These are phyloP conservation scores for Puntigrus tetrazona DNA, from an alignment of 2,113 vertebrate species.

Conservation along the genomic window DNA sequence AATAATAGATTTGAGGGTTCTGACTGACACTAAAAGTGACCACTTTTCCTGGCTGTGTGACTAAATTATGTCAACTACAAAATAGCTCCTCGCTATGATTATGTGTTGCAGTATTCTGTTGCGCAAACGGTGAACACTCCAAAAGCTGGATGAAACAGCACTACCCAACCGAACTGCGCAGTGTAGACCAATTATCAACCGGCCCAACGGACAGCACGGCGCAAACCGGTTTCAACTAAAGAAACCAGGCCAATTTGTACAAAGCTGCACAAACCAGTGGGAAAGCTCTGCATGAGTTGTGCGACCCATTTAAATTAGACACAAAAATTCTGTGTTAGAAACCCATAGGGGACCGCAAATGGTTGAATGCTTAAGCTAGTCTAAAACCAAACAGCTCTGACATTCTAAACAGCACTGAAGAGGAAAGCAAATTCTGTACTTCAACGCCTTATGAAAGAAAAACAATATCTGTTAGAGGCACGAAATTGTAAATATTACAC, in stretches of 20 bases:
- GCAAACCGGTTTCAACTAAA: neutral
- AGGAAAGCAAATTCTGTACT: neutral
- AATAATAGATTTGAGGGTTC: neutral
- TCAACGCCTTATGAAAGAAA: neutral
- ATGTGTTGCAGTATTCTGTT: neutral
- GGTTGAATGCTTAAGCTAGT: conserved; percentile 2
- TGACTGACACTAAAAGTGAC: too few species aligned
- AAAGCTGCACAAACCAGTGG: conserved; percentile 16
- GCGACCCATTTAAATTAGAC: conserved; percentile 3
- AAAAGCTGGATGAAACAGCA: neutral
- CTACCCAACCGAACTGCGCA: neutral
- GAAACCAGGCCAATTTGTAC: conserved; percentile 25
- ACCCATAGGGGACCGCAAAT: conserved; percentile 11
- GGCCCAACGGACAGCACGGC: conserved; percentile 7
- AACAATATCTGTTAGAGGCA: neutral
- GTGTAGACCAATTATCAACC: neutral
- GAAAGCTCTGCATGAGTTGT: neutral
- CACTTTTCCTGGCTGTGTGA: neutral
- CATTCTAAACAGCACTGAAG: neutral
- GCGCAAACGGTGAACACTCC: conserved; percentile 1
- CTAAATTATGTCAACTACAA: neutral
- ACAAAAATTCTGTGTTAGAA: neutral
- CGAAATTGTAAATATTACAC: neutral
- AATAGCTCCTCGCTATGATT: neutral
- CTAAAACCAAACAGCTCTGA: neutral